These are phyloP conservation scores for Aethina tumida DNA, from an alignment of 1,140 invertebrate genomes.

Conservation along the genomic window DNA sequence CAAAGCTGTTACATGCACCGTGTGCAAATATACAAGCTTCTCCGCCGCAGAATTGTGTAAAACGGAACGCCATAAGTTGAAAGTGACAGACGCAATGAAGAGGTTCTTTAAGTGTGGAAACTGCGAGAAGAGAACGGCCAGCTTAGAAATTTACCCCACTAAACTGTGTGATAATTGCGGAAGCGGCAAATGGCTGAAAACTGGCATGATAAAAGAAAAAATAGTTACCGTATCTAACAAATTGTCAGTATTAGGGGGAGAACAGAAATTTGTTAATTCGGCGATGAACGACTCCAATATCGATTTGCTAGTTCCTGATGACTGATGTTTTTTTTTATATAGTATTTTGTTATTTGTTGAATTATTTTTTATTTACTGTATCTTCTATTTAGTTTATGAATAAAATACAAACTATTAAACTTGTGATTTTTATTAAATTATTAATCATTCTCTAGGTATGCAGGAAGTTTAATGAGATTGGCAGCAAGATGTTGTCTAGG, in stretches of 20 bases:
- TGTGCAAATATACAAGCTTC: conserved; percentile 84
- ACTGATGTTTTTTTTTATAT: conserved; percentile 6
- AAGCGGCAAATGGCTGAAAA: conserved; percentile 60
- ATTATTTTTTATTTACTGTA: conserved; percentile 11
- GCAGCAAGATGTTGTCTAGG: conserved; percentile 64
- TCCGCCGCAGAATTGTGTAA: conserved; percentile 77
- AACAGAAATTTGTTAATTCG: conserved; percentile 58
- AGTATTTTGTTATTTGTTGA: conserved; percentile 12
- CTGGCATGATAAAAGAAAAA: conserved; percentile 71
- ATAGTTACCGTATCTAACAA: conserved; percentile 41
- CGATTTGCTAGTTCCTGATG: conserved; percentile 52
- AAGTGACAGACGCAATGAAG: conserved; percentile 68
- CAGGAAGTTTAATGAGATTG: conserved; percentile 62
- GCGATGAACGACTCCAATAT: conserved; percentile 48
- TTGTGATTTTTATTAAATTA: too few species aligned
- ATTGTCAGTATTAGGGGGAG: conserved; percentile 61
- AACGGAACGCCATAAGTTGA: conserved; percentile 65
- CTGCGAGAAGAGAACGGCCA: conserved; percentile 73
- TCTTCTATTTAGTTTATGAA: conserved; percentile 4
- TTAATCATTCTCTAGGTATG: conserved; percentile 56
- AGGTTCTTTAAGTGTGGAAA: conserved; percentile 84
- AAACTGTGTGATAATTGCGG: conserved; percentile 69
- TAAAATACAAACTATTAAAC: too few species aligned
- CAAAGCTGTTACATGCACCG: conserved; percentile 78
- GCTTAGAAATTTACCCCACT: conserved; percentile 66